Evolutionary conservation across 2,888 invertebrate genomes (phyloP).

Genomic region (Caenorhabditis sp.): DNA sequence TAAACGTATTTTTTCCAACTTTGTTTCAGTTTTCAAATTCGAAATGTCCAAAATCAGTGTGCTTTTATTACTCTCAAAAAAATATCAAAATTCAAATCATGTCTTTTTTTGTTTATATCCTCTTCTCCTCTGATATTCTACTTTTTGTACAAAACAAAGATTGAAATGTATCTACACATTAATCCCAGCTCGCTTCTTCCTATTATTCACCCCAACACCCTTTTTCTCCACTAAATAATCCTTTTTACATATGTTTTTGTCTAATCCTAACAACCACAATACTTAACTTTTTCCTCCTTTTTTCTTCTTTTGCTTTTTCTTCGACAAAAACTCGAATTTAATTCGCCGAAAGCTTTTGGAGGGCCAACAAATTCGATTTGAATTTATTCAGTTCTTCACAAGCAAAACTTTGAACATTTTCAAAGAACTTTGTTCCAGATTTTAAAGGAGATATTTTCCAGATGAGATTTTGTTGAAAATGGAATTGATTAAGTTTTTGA

Average conservation of each 20-base stretch:
- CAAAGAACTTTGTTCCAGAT: background rate
- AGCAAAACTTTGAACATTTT: background rate
- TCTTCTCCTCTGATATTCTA: too few relatives aligned
- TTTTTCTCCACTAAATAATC: background rate
- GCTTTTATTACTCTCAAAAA: too few relatives aligned
- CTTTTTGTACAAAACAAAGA: too few relatives aligned
- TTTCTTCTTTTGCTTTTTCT: background rate
- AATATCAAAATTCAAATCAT: too few relatives aligned
- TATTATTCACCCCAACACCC: background rate
- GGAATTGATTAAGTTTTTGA: background rate
- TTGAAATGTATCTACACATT: too few relatives aligned
- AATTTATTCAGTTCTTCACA: background rate
- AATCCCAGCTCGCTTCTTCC: background rate
- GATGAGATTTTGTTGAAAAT: background rate
- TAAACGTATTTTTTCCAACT: too few relatives aligned
- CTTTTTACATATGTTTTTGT: background rate
- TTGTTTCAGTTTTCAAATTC: too few relatives aligned
- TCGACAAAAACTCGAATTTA: background rate
- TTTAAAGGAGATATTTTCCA: background rate
- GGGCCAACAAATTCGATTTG: background rate
- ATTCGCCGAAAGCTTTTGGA: background rate
- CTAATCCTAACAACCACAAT: background rate
- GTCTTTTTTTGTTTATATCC: too few relatives aligned
- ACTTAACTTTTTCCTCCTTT: conserved; percentile 6
- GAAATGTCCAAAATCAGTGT: too few relatives aligned